Evolutionary conservation across 2,797 vertebrate species (phyloP), one percentile per base, ranked within the genome.

Genomic region (Myripristis jacobus): DNA sequence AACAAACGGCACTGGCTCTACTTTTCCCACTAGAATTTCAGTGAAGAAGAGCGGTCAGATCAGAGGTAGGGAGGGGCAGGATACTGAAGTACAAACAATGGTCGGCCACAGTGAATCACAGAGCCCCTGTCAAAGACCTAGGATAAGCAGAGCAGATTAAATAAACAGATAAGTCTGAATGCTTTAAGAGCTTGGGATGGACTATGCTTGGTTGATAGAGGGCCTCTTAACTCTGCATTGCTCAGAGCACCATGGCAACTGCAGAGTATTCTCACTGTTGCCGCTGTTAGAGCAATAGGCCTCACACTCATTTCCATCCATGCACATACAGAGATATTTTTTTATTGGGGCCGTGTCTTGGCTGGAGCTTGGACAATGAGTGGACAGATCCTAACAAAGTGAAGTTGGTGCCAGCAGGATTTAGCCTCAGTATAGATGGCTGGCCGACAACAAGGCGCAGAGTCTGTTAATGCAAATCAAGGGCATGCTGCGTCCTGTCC

Each of bases 51-150:
- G 75, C 73, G 70, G 87, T 67, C 66, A 77, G 84, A 91, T 90
- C 78, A 85, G 66, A 89, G 62, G 34, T 63, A 81, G 83, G 88
- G 89, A 89, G 86, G 79, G 85, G 82, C 86, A 85, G 82, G 89
- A 89, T 89, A 81, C 86, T 79, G 69, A 85, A 87, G 66, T 83
- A 77, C 83, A 91, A 91, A 91, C 87, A 93, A 88, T 88, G 81
- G 79, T 80, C 82, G 43, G 83, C 84, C 82, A 87, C 79, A 79
- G 85, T 91, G 87, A 93, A 91, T 92, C 87, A 90, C 83, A 81
- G 79, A 81, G 75, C 81, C 80, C 81, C 80, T 87, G 73, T 88
- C 80, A 84, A 82, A 90, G 81, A 81, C 82, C 78, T 60, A 80
- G 78, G 81, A 88, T 90, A 87, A 88, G 80, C 88, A 89, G 78